Evolutionary conservation across 2,888 invertebrate species (phyloP), one percentile per base, ranked within the genome.

Genomic region (Griposia aprilina): DNA sequence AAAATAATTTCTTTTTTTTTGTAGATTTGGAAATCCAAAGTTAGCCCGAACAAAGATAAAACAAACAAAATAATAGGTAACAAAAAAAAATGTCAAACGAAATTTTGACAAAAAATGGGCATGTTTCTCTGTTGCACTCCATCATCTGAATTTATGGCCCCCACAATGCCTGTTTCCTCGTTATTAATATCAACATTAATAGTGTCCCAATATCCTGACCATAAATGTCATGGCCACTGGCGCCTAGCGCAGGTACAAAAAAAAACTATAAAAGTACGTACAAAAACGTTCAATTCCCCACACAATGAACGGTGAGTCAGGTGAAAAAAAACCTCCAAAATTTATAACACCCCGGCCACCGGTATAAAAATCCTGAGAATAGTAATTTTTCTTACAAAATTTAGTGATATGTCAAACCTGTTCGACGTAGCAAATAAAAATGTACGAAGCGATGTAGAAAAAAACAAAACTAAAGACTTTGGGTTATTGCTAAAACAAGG

Each of bases 401-500:
- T 96, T 97, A 96, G 96, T 96, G 96, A 96, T 95, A 96, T 96
- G 96, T 96, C 96, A 96, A 96, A 95, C 94, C 92, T 93, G 95
- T 95, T 94, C 93, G 95, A 95, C 94, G 96, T 93, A 92, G 92
- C 94, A 96, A 96, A 96, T 96, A 96, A 96, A 97, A 96, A 96
- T 94, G 94, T 95, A 95, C 93, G 93, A 93, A 90, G 87, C 90
- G 90, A 90, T 90, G 91, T 90, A 86, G 90, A 92, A 94, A 95
- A 96, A 96, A 94, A 87, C 88, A 91, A 90, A 82, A 80, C 89
- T 90, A 91, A 92, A 91, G 92, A 90, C 92, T 93, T 83, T 93
- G 94, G 95, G 95, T 94, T 96, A 95, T 95, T 96, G 96, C 96
- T 96, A 96, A 97, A 97, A 97, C 97, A 97, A 96, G 96, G 94